Evolutionary conservation across 2,797 vertebrate species (phyloP).

Genomic region (Kryptopterus vitreolus): DNA sequence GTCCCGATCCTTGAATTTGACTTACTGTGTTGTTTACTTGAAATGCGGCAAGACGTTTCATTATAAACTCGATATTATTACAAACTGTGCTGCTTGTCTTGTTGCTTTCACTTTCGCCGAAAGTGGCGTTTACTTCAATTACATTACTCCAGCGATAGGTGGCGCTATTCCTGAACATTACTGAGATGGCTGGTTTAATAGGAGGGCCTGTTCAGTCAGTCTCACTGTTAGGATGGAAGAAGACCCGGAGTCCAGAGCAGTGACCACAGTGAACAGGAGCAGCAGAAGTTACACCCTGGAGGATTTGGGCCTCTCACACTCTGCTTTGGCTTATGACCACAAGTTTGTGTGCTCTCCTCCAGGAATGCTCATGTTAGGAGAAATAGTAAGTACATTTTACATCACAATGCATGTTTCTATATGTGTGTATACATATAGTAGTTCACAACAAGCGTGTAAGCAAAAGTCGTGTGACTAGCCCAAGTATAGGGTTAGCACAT

Average conservation of each 20-base stretch:
- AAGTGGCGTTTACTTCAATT: background rate
- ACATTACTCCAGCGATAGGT: background rate
- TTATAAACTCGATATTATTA: background rate
- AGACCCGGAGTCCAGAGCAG: conserved; percentile 44
- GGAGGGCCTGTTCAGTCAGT: conserved; percentile 3
- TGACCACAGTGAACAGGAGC: conserved; percentile 39
- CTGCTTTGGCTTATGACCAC: conserved; percentile 67
- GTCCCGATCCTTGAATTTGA: background rate
- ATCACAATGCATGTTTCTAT: background rate
- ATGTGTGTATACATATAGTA: background rate
- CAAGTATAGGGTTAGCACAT: background rate
- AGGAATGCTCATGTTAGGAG: conserved; percentile 66
- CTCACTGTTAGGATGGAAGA: conserved; percentile 66
- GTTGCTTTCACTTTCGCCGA: background rate
- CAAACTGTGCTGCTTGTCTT: background rate
- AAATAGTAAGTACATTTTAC: conserved; percentile 69
- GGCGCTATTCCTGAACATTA: conserved; percentile 3
- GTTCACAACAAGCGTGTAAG: background rate
- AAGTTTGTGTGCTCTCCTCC: conserved; percentile 62
- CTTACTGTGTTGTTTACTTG: background rate
- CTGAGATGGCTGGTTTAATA: background rate
- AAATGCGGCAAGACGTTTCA: background rate
- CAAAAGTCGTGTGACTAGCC: background rate
- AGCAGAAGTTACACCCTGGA: conserved; percentile 45
- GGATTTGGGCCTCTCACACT: conserved; percentile 58